Percentiles rank a stretch among this genome's conserved stretches.
Evolutionary conservation across 2,888 invertebrate genomes (phyloP).

Genomic region (Callyntrura guangdongensis): DNA sequence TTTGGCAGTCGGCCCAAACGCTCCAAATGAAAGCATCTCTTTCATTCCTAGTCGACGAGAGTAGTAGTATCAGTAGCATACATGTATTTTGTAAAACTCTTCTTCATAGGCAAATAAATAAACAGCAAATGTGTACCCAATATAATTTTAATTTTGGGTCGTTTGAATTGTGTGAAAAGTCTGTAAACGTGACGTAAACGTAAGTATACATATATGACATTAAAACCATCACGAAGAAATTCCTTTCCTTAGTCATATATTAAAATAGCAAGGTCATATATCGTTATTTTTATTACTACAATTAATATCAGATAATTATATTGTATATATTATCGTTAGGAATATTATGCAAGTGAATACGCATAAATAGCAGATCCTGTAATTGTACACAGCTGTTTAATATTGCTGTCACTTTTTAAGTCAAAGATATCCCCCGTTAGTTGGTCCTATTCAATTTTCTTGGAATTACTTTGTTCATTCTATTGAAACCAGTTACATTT

Average conservation of each 20-base stretch:
- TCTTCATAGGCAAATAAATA: background rate
- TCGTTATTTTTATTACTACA: no score
- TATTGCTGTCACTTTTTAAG: no score
- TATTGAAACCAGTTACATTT: no score
- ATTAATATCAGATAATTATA: no score
- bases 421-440: no score
- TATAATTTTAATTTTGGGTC: conserved; percentile 11
- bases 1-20: conserved; percentile 78
- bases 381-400: no score
- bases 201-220: conserved; percentile 17
- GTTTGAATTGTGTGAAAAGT: background rate
- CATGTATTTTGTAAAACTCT: background rate
- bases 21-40: conserved; percentile 58
- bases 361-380: no score
- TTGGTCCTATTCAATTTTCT: no score
- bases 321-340: no score
- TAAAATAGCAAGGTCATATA: no score
- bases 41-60: conserved; percentile 43
- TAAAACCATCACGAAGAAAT: conserved; percentile 3
- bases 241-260: background rate
- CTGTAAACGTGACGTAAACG: background rate
- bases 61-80: background rate
- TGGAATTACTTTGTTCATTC: no score
- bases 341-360: no score
- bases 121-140: conserved; percentile 4